phyloP scores from a whole-genome alignment of 2,888 invertebrate genomes.

The Hypolimnas misippus region DNA sequence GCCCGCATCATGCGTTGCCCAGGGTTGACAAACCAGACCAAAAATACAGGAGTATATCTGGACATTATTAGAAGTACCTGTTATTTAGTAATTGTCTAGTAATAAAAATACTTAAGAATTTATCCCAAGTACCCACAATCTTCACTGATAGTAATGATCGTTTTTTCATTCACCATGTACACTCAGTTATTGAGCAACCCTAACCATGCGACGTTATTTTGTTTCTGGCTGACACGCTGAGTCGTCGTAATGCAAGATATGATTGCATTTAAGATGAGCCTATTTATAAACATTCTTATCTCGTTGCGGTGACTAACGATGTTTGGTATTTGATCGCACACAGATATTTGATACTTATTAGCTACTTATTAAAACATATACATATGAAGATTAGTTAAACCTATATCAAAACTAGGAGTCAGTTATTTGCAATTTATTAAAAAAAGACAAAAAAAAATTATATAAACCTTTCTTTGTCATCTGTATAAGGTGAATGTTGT shows the following conservation, averaged over 20 bases:
- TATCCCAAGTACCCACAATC: too few species aligned
- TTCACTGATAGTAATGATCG: too few species aligned
- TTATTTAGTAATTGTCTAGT: not conserved
- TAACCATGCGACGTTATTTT: conserved; percentile 23
- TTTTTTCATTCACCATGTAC: too few species aligned
- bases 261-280: conserved; percentile 42
- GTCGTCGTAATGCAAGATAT: conserved; percentile 36
- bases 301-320: conserved; percentile 41
- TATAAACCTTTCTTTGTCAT: too few species aligned
- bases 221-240: conserved; percentile 28
- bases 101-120: not conserved
- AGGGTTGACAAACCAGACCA: conserved; percentile 14
- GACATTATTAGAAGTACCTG: not conserved
- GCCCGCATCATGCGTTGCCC: conserved; percentile 25
- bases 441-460: too few species aligned
- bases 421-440: too few species aligned
- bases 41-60: not conserved
- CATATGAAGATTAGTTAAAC: too few species aligned
- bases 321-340: conserved; percentile 33
- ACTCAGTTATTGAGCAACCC: not conserved
- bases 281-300: conserved; percentile 45
- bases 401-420: too few species aligned
- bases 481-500: too few species aligned
- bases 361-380: not conserved
- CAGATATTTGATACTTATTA: conserved; percentile 20